Evolutionary conservation across 2,797 vertebrate genomes (phyloP).

Genomic region (Siniperca obscura): DNA sequence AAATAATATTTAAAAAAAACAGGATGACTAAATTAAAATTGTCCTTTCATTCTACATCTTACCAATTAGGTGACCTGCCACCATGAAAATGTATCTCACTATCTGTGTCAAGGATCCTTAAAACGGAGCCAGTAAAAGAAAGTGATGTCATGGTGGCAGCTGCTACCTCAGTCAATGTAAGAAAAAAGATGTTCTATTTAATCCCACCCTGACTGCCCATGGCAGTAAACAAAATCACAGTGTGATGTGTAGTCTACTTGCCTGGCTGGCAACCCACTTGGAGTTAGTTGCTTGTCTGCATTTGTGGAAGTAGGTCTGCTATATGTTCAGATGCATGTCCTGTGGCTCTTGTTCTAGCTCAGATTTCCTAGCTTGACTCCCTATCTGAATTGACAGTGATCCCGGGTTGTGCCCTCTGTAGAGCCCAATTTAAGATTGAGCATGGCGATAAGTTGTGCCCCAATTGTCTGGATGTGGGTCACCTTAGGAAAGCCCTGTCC

Average conservation of each 20-base stretch:
- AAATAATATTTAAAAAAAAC: background rate
- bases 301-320: conserved; percentile 8
- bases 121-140: background rate
- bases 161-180: background rate
- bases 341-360: background rate
- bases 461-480: background rate
- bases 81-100: background rate
- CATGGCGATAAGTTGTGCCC: background rate
- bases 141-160: background rate
- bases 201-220: background rate
- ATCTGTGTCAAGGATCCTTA: background rate
- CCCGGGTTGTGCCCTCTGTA: background rate
- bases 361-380: background rate
- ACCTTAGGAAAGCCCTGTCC: background rate
- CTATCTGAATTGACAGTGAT: background rate
- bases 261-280: background rate
- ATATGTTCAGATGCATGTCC: background rate
- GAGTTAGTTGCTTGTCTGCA: background rate
- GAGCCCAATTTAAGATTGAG: background rate
- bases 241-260: background rate
- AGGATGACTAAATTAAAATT: background rate
- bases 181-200: background rate
- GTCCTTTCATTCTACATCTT: background rate
- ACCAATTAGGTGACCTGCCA: background rate
- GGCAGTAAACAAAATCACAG: background rate